These are phyloP conservation scores for Rhinolophus ferrumequinum DNA, from an alignment of 2,113 vertebrate species.

Conservation along the genomic window DNA sequence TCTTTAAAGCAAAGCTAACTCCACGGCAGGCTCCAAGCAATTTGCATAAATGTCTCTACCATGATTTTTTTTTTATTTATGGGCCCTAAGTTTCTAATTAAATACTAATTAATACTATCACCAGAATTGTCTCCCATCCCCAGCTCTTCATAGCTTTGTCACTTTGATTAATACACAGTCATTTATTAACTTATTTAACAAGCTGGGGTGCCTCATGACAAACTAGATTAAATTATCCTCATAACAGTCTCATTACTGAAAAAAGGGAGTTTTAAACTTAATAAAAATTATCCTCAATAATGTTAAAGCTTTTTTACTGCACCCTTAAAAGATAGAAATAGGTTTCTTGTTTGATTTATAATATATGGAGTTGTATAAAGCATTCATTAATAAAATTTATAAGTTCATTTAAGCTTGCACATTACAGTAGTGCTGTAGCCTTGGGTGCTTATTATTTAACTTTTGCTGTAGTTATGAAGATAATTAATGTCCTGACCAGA, in stretches of 20 bases:
- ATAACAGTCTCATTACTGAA: conserved; percentile 86
- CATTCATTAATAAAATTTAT: conserved; percentile 89
- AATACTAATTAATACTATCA: conserved; percentile 93
- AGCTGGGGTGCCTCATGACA: conserved; percentile 87
- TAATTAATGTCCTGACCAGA: conserved; percentile 88
- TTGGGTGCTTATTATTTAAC: conserved; percentile 88
- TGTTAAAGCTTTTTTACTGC: conserved; percentile 82
- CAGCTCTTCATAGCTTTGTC: conserved; percentile 87
- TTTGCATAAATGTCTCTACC: conserved; percentile 86
- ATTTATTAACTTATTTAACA: conserved; percentile 93
- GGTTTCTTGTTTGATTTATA: conserved; percentile 87
- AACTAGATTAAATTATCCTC: conserved; percentile 90
- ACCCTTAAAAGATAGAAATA: conserved; percentile 84
- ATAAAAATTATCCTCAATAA: conserved; percentile 87
- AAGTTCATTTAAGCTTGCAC: conserved; percentile 88
- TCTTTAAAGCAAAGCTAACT: conserved; percentile 81
- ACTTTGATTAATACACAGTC: conserved; percentile 91
- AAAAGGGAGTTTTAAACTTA: conserved; percentile 84
- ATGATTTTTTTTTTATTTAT: conserved; percentile 91
- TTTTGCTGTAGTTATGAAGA: conserved; percentile 89
- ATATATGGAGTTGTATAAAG: conserved; percentile 86
- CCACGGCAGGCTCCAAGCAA: conserved; percentile 76
- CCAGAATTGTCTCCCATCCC: conserved; percentile 85
- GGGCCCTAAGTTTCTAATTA: conserved; percentile 91
- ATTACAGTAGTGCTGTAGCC: conserved; percentile 82